Percentiles rank a stretch among this genome's conserved stretches.
Evolutionary conservation across 2,113 vertebrate genomes (phyloP).

Genomic region (Psittacara wagleri): DNA sequence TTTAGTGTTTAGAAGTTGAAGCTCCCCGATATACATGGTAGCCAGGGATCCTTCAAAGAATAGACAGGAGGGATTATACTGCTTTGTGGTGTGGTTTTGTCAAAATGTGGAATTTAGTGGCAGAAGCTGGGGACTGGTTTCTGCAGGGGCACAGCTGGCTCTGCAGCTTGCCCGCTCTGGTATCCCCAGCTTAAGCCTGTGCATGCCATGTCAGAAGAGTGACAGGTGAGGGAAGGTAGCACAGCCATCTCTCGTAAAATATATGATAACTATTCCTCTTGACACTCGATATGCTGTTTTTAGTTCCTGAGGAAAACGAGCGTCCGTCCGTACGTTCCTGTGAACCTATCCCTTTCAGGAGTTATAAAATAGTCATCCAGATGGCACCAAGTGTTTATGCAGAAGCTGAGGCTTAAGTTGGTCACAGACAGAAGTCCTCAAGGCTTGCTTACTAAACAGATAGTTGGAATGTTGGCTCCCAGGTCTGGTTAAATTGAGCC

Average conservation of each 20-base stretch:
- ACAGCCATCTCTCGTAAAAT: slow-evolving; percentile 27
- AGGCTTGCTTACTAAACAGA: slow-evolving; percentile 72
- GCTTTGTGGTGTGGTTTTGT: not conserved
- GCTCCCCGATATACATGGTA: not conserved
- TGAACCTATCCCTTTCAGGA: slow-evolving; percentile 52
- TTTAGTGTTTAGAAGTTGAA: not conserved
- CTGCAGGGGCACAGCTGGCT: slow-evolving; percentile 50
- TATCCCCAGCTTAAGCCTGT: slow-evolving; percentile 53
- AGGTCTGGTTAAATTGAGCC: slow-evolving; percentile 56
- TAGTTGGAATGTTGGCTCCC: slow-evolving; percentile 71
- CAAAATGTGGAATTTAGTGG: not conserved
- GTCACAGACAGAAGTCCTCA: slow-evolving; percentile 65
- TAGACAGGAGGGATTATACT: not conserved
- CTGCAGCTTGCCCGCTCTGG: not conserved
- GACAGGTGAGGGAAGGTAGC: slow-evolving; percentile 74
- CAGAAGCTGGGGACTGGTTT: not conserved
- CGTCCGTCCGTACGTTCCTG: slow-evolving; percentile 43
- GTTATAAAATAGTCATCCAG: slow-evolving; percentile 74
- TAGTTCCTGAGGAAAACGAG: slow-evolving; percentile 65
- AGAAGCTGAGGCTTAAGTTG: slow-evolving; percentile 72
- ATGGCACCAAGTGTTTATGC: slow-evolving; percentile 74
- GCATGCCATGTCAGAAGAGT: slow-evolving; percentile 51
- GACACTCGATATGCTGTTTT: slow-evolving; percentile 55
- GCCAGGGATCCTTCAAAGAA: not conserved
- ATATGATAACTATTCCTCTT: slow-evolving; percentile 55